These are phyloP conservation scores for Microplitis demolitor DNA, from an alignment of 1,140 invertebrate genomes.

Conservation along the genomic window DNA sequence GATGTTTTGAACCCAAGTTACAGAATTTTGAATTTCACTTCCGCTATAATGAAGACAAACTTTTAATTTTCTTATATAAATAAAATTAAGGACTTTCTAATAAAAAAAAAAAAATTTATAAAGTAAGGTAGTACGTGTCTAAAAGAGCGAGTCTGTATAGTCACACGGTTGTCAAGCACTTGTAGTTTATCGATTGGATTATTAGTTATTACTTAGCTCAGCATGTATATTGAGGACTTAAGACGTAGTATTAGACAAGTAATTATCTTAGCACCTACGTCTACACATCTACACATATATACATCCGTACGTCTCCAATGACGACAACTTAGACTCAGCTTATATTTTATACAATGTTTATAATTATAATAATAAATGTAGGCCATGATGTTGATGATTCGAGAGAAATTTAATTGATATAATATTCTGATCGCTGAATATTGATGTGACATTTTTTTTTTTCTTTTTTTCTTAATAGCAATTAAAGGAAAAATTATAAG, in stretches of 20 bases:
- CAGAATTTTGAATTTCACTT: no score
- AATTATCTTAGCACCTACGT: constrained; percentile 34
- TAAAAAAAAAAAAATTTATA: no score
- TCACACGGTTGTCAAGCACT: not conserved
- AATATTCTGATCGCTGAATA: constrained; percentile 37
- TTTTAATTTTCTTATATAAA: no score
- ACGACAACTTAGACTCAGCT: no score
- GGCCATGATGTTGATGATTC: not conserved
- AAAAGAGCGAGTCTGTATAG: not conserved
- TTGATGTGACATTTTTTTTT: constrained; percentile 25
- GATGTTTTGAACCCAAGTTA: no score
- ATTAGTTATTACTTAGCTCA: no score
- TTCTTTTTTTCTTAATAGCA: not conserved
- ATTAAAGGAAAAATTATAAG: no score
- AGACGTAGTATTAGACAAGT: constrained; percentile 13
- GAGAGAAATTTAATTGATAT: constrained; percentile 45
- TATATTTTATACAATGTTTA: no score
- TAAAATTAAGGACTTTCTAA: no score
- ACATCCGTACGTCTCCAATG: not conserved
- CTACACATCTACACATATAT: not conserved
- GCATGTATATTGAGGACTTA: no score
- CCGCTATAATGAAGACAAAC: no score
- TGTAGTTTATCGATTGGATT: not conserved
- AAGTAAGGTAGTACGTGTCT: no score
- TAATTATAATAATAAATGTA: not conserved